Conservation (phyloP, 2,797 vertebrate genomes). For the Cyprinella venusta region DNA sequence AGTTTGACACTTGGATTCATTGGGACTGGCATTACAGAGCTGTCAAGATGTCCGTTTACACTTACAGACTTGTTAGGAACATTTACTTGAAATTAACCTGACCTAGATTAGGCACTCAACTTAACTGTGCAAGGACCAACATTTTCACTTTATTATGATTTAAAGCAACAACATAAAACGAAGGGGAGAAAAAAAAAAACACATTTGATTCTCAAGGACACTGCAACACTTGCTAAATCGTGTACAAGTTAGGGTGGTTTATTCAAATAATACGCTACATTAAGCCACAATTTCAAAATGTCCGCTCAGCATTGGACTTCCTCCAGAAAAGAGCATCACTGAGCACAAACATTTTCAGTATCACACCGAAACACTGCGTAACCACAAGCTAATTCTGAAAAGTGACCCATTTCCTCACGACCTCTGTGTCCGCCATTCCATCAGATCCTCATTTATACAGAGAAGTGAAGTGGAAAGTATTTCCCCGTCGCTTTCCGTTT, state of each 20-base stretch:
- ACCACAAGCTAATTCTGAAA: conserved; percentile 36
- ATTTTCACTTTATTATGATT: neutral
- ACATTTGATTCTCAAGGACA: neutral
- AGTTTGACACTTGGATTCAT: conserved; percentile 22
- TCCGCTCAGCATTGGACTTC: neutral
- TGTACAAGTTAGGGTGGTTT: neutral
- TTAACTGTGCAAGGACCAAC: no score
- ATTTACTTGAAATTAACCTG: conserved; percentile 11
- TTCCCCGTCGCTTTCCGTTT: neutral
- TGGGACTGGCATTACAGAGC: neutral
- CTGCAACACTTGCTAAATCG: neutral
- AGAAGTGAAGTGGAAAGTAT: conserved; percentile 16
- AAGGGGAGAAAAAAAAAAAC: no score
- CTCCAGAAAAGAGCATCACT: conserved; percentile 13
- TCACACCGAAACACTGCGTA: conserved; percentile 26
- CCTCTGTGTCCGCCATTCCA: neutral
- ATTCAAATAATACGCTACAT: neutral
- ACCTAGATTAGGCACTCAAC: conserved; percentile 29
- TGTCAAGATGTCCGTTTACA: conserved; percentile 18
- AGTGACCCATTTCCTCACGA: conserved; percentile 29
- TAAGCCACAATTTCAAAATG: neutral
- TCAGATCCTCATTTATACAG: conserved; percentile 28
- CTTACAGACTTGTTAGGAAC: neutral
- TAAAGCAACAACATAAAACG: neutral
- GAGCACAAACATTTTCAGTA: conserved; percentile 35